These are phyloP conservation scores for Leptodactylus fuscus DNA, from an alignment of 2,113 vertebrate genomes.

Conservation along the genomic window DNA sequence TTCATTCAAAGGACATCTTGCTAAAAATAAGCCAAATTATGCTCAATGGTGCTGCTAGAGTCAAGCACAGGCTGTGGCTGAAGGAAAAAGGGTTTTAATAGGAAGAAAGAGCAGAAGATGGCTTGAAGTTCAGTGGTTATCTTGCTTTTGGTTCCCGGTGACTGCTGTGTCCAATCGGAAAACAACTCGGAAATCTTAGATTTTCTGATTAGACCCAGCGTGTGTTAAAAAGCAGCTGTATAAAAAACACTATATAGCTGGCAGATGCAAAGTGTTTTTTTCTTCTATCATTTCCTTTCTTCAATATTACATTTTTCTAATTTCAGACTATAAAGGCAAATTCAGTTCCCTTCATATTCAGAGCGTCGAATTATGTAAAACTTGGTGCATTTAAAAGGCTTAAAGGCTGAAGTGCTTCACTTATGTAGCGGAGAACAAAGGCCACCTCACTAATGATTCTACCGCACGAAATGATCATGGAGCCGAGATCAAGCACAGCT, in stretches of 20 bases:
- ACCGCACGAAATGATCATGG: background rate
- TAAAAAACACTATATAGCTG: background rate
- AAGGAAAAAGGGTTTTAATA: constrained; percentile 31
- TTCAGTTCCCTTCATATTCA: constrained; percentile 11
- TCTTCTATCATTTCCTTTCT: background rate
- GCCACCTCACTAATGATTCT: constrained; percentile 10
- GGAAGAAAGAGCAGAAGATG: constrained; percentile 13
- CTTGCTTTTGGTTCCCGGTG: constrained; percentile 33
- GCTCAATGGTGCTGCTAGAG: background rate
- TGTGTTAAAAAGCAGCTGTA: constrained; percentile 33
- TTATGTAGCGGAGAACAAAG: constrained; percentile 23
- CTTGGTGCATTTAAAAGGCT: constrained; percentile 3
- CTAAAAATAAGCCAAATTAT: constrained; percentile 41
- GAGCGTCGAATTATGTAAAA: constrained; percentile 13
- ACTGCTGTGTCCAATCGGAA: constrained; percentile 56
- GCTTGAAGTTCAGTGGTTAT: constrained; percentile 35
- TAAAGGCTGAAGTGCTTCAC: constrained; percentile 22
- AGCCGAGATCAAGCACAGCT: constrained; percentile 23
- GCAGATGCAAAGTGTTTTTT: background rate
- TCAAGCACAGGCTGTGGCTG: constrained; percentile 25
- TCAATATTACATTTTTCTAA: constrained; percentile 20
- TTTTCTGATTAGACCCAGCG: constrained; percentile 58
- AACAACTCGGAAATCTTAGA: constrained; percentile 48
- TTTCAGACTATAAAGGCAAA: background rate
- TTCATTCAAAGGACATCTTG: constrained; percentile 4